A percentile compares a stretch with the other conserved stretches of the same genome.
These are phyloP conservation scores for Conger conger DNA, from an alignment of 2,113 vertebrate species.

Conservation along the genomic window DNA sequence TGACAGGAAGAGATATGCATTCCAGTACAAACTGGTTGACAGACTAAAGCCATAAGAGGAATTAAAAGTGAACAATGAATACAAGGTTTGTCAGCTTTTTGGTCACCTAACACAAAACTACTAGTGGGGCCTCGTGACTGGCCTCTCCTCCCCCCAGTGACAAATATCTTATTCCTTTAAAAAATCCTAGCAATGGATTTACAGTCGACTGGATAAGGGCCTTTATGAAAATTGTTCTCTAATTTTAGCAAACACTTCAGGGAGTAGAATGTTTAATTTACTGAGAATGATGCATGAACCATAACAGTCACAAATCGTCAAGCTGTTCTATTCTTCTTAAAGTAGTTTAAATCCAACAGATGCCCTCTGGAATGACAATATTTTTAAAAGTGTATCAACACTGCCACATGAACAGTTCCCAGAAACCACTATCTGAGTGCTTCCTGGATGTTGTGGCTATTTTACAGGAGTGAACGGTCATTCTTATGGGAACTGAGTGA, in stretches of 20 bases:
- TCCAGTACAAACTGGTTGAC: slow-evolving; percentile 60
- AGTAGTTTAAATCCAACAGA: neutral
- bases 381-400: neutral
- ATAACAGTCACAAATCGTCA: neutral
- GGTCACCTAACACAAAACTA: slow-evolving; percentile 27
- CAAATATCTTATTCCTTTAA: slow-evolving; percentile 1
- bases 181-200: slow-evolving; percentile 32
- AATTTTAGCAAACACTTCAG: slow-evolving; percentile 28
- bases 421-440: neutral
- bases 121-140: neutral
- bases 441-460: neutral
- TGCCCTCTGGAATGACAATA: neutral
- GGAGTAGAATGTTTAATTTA: neutral
- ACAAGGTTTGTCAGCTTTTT: slow-evolving; percentile 51
- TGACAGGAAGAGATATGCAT: slow-evolving; percentile 42
- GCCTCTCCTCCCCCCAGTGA: neutral
- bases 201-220: neutral
- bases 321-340: neutral
- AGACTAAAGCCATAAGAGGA: slow-evolving; percentile 47
- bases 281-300: neutral
- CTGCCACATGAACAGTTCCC: neutral
- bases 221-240: slow-evolving; percentile 12
- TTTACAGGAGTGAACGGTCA: neutral
- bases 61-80: slow-evolving; percentile 46
- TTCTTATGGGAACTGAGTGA: neutral